phyloP scores from a whole-genome alignment of 2,888 invertebrate genomes.

The Drosophila fulvimacula region DNA sequence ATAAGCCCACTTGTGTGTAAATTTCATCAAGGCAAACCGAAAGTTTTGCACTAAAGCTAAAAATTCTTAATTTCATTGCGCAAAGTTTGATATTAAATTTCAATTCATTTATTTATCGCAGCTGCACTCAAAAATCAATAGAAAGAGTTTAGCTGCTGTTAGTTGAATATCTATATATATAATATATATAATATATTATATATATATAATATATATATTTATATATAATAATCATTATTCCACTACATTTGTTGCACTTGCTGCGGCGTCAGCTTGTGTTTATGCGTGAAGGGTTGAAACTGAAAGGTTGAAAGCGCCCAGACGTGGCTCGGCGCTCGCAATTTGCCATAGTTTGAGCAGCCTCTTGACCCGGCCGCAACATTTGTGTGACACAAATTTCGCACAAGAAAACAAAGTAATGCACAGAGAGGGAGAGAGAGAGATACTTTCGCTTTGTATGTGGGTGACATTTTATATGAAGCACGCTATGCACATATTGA shows the following conservation, averaged over 20 bases:
- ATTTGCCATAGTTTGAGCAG: constrained; percentile 44
- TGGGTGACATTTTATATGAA: constrained; percentile 66
- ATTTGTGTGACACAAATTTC: constrained; percentile 72
- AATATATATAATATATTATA: constrained; percentile 43
- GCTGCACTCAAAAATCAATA: constrained; percentile 15
- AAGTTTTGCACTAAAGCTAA: constrained; percentile 6
- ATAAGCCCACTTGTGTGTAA: constrained; percentile 21
- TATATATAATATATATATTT: constrained; percentile 52
- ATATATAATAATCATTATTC: constrained; percentile 68
- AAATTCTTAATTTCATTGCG: constrained; percentile 4
- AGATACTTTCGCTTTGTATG: neutral
- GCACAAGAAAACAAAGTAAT: constrained; percentile 73
- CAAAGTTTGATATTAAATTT: neutral
- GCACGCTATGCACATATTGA: constrained; percentile 78
- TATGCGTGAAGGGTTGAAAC: constrained; percentile 61
- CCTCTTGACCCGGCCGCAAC: constrained; percentile 64
- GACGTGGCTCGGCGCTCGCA: constrained; percentile 50
- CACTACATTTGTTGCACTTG: constrained; percentile 65
- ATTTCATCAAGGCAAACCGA: constrained; percentile 24
- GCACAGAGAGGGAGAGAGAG: constrained; percentile 2
- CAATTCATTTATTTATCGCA: neutral
- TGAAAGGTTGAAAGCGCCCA: constrained; percentile 50
- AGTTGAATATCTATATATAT: constrained; percentile 41
- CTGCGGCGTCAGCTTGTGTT: constrained; percentile 57
- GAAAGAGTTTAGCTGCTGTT: neutral